Conservation (phyloP, 2,113 vertebrate species). For the Scytalopus superciliaris region DNA sequence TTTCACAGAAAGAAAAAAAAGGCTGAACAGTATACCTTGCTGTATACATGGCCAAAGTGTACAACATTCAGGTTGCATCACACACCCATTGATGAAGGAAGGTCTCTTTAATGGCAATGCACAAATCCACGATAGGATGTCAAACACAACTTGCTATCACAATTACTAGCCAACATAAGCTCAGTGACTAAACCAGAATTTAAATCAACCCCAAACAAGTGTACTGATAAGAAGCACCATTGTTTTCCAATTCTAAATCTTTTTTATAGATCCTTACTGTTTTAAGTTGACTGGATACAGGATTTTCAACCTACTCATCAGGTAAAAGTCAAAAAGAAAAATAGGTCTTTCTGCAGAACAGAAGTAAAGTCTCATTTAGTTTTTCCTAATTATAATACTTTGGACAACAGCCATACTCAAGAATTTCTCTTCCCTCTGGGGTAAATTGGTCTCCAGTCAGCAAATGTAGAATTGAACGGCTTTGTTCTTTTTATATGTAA, state of each 20-base stretch:
- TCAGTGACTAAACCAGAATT: neutral
- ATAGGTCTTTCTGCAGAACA: neutral
- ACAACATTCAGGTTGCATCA: neutral
- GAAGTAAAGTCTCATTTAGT: neutral
- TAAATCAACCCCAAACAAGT: neutral
- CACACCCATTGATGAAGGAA: neutral
- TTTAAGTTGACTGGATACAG: neutral
- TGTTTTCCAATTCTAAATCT: neutral
- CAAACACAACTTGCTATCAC: neutral
- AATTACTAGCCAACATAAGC: neutral
- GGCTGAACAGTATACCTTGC: neutral
- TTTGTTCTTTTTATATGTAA: constrained; percentile 50
- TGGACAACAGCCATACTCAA: neutral
- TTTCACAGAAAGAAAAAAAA: neutral
- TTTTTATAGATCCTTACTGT: neutral
- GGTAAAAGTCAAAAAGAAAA: neutral
- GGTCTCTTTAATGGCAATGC: neutral
- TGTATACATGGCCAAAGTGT: neutral
- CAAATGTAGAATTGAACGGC: constrained; percentile 7
- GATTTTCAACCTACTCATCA: neutral
- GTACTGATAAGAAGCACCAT: neutral
- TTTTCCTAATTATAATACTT: constrained; percentile 28
- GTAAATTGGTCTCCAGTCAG: neutral
- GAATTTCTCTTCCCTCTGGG: neutral
- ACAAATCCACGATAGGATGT: fast-evolving